Base-by-base conservation (phyloP, 2,888 invertebrate species). In the Stenichneumon culpator region DNA sequence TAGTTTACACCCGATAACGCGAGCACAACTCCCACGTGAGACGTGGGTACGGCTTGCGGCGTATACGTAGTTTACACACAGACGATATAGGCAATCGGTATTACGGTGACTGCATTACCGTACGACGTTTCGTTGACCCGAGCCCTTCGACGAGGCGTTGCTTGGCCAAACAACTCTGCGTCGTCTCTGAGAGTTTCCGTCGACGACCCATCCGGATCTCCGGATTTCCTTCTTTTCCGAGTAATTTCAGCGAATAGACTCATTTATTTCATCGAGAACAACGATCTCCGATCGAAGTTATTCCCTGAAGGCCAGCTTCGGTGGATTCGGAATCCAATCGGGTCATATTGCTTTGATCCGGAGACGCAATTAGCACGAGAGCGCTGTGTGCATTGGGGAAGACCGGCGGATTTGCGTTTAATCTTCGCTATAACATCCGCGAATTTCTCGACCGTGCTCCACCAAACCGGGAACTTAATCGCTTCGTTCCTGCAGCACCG, bases 1-100 rank as follows among this genome's bases (percentile, higher is more conserved):
- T 79, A 86, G 88, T 91, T 91, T 89, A 84, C 88, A 86, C 87
- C 87, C 88, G 89, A 90, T 89, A 91, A 91, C 89, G 87, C 74
- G 86, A 82, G 79, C 86, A 84, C 77, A 72, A 84, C 73, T 82
- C 84, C 86, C 77, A 86, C 84, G 79, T 86, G 72, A 77, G 57
- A 85, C 83, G 78, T 73, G 25, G 65, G 36, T 72, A 69, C 72
- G 36, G 67, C 63, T 82, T 79, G 67, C 60, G 82, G 57, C 32
- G 54, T 67, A 68, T 47, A 70, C 25, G 50, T 39, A 32, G 36
- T 22, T 28, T 39, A 57, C 57, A 25, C 47, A 54, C 32, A 67
- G n/a, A 39, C 39, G 36, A 70, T 52, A 52, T 19, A 52, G 28
- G 32, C 16, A 52, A 44, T 19, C 6, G 32, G 11, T 32, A 36